These are phyloP conservation scores for Mesocentrotus franciscanus DNA, from an alignment of 53 echinoderm and acorn worm species.

Conservation along the genomic window DNA sequence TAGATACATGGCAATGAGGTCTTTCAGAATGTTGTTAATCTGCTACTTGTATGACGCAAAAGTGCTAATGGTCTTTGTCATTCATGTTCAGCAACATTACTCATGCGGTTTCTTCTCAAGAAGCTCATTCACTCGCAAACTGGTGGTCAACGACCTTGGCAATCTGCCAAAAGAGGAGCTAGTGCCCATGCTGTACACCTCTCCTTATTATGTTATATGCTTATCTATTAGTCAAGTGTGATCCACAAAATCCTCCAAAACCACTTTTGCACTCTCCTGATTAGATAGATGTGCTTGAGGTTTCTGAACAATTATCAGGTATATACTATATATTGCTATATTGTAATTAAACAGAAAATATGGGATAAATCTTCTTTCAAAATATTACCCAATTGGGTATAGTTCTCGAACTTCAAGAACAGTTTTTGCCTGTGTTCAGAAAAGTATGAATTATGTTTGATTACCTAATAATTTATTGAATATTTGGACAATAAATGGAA, in stretches of 20 bases:
- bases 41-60: background rate
- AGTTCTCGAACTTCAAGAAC: no score
- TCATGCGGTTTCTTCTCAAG: background rate
- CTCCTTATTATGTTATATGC: background rate
- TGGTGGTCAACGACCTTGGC: slow-evolving; percentile 30
- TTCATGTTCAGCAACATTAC: background rate
- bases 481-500: no score
- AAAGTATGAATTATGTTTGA: no score
- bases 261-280: background rate
- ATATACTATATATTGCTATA: no score
- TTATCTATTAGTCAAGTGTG: background rate
- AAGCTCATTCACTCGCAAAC: background rate
- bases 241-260: background rate
- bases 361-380: no score
- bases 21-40: background rate
- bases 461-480: no score
- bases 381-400: no score
- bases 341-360: no score
- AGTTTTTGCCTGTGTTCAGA: no score
- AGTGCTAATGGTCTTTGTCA: background rate
- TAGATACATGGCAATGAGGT: background rate
- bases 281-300: background rate
- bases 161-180: background rate
- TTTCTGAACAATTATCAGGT: no score
- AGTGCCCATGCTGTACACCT: background rate